phyloP scores from a whole-genome alignment of 2,797 vertebrate genomes.

The Borostomias antarcticus region DNA sequence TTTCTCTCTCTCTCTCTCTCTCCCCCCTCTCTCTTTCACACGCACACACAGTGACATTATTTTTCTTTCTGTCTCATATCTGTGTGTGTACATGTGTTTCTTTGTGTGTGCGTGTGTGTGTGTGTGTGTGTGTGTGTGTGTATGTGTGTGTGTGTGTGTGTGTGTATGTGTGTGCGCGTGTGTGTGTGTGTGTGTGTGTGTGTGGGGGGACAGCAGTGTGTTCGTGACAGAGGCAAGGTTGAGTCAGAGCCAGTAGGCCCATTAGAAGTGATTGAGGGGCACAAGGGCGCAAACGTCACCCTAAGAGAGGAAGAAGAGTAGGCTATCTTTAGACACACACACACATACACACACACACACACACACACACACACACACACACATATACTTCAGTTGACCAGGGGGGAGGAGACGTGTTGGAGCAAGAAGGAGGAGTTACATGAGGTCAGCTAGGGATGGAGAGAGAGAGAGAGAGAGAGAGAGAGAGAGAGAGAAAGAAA shows the following conservation, averaged over 20 bases:
- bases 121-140: conserved; percentile 12
- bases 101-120: conserved; percentile 23
- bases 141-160: conserved; percentile 19
- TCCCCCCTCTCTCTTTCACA: neutral
- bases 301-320: conserved; percentile 71
- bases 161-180: conserved; percentile 39
- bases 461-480: neutral
- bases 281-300: conserved; percentile 66
- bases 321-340: neutral
- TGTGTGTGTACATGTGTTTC: too few species aligned
- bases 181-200: conserved; percentile 36
- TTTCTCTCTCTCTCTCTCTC: neutral
- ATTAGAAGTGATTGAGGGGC: conserved; percentile 80
- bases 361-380: neutral
- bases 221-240: conserved; percentile 53
- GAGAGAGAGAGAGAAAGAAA: neutral
- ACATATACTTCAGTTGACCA: neutral
- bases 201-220: conserved; percentile 35
- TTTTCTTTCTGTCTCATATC: neutral
- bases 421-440: neutral
- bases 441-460: neutral
- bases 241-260: conserved; percentile 77
- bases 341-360: neutral
- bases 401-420: neutral
- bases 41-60: too few species aligned